Evolutionary conservation across 2,797 vertebrate genomes (phyloP), one percentile per base, ranked within the genome.

Genomic region (Onychomys arenicola): DNA sequence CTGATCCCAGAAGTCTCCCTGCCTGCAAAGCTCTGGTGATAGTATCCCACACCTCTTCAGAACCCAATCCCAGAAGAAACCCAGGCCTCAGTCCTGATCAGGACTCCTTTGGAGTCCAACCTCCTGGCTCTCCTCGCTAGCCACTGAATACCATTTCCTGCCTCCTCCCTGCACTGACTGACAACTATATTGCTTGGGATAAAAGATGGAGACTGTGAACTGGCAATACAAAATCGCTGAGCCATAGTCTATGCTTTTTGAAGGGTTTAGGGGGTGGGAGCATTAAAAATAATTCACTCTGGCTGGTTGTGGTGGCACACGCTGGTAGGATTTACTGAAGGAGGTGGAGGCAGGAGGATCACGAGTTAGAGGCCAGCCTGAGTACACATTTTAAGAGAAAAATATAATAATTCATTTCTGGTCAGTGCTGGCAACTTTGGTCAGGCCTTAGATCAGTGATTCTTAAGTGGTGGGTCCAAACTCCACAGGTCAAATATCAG

Each of bases 341-440:
- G 52, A 55, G 52, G 14, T 16, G 55, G 55, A 55, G 55, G 55
- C 55, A 55, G 55, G 55, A 55, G 55, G 55, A 55, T 55, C 55
- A 55, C 16, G 55, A 55, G 16, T 55, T 55, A 4, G 55, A 55
- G 55, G 55, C 55, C 55, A 55, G 55, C 5, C 55, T 55, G 55
- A 55, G 55, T 55, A 55, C 16, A 55, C 55, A 52, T 52, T 55
- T 55, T 55, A 55, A 55, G 55, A 55, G 55, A 16, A 55, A 55
- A 55, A 17, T 17, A 55, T 55, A 57, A 89, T 5, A 63, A 59
- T 37, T 1, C 5, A 17, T 76, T 57, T 81, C 65, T 84, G 5
- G 0, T 0, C 27, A 93, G 23, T 4, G 57, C 27, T 21, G n/a
- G 34, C 29, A 23, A 1, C 4, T 2, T 32, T 10, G 6, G 16